These are phyloP conservation scores for Phasia obesa DNA, from an alignment of 2,888 invertebrate genomes.

Conservation along the genomic window DNA sequence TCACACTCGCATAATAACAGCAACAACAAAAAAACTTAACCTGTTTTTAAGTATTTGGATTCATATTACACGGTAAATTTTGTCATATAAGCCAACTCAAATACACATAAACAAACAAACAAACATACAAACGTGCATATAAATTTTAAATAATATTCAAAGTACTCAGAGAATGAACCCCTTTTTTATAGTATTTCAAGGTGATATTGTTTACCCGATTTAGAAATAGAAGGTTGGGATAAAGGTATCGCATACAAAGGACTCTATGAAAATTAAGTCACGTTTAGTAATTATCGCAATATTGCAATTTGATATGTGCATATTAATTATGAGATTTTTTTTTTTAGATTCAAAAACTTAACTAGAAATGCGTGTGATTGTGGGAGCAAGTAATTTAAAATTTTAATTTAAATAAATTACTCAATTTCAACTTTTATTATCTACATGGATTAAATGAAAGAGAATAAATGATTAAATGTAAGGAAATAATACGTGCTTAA, in stretches of 20 bases:
- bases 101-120: conserved; percentile 15
- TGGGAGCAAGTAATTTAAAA: not conserved
- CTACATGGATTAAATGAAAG: not conserved
- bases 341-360: conserved; percentile 38
- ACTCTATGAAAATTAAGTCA: conserved; percentile 65
- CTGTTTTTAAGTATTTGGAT: conserved; percentile 60
- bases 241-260: not conserved
- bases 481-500: too few relatives aligned
- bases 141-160: conserved; percentile 54
- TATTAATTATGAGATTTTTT: conserved; percentile 65
- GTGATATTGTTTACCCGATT: conserved; percentile 12
- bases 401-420: conserved; percentile 27
- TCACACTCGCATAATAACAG: not conserved
- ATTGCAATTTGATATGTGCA: conserved; percentile 70
- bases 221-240: not conserved
- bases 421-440: not conserved
- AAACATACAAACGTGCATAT: conserved; percentile 39
- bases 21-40: conserved; percentile 18
- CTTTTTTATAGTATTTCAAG: conserved; percentile 26
- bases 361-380: conserved; percentile 11
- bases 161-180: conserved; percentile 7
- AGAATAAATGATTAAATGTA: not conserved
- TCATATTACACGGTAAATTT: conserved; percentile 64
- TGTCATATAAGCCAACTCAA: conserved; percentile 53
- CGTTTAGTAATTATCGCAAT: conserved; percentile 71